Conservation (phyloP, 2,113 vertebrate species). For the Boleophthalmus pectinirostris region DNA sequence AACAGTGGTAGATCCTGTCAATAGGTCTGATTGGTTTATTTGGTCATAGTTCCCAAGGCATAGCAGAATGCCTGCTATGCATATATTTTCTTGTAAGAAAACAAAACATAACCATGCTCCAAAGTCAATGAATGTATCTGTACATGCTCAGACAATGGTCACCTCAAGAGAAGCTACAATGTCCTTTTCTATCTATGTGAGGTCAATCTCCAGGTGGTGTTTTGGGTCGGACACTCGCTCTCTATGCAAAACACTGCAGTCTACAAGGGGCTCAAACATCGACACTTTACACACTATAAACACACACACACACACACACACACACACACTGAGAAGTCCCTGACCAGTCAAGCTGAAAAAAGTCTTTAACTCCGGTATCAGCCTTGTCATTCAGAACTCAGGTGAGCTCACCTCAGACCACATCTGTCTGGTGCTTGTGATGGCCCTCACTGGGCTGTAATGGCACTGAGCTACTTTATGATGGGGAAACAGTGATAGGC, state of each 20-base stretch:
- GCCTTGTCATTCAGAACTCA: slow-evolving; percentile 27
- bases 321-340: not conserved
- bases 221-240: slow-evolving; percentile 8
- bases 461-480: slow-evolving; percentile 3
- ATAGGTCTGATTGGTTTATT: not conserved
- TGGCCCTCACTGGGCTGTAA: not conserved
- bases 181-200: slow-evolving; percentile 23
- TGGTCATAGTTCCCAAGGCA: not conserved
- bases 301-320: not conserved
- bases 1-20: not conserved
- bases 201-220: slow-evolving; percentile 40
- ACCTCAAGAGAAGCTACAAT: slow-evolving; percentile 6
- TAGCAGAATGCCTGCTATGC: too few relatives aligned
- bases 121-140: slow-evolving; percentile 42
- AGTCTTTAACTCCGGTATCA: slow-evolving; percentile 33
- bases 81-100: not conserved
- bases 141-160: slow-evolving; percentile 20
- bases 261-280: too few relatives aligned
- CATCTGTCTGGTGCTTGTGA: slow-evolving; percentile 7
- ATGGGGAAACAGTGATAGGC: slow-evolving; percentile 14
- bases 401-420: slow-evolving; percentile 16
- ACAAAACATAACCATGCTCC: not conserved
- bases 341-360: slow-evolving; percentile 37
- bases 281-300: too few relatives aligned
- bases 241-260: slow-evolving; percentile 18